Base-by-base conservation (phyloP, 2,113 vertebrate species). In the Chroicocephalus ridibundus region DNA sequence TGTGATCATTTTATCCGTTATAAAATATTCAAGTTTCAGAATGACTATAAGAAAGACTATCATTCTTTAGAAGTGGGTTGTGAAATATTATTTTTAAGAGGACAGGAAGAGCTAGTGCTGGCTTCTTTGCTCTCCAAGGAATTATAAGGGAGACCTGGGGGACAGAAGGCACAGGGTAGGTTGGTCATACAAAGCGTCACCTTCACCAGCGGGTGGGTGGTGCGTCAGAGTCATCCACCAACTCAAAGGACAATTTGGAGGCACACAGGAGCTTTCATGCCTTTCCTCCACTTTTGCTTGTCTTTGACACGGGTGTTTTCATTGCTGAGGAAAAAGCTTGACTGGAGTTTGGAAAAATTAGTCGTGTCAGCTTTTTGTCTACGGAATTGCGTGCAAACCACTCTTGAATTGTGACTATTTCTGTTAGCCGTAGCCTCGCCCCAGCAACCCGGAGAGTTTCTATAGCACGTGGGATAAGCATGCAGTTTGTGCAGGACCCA, bases 21-120 rank as follows among this genome's bases (percentile, higher is more conserved):
- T 93, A 92, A 97, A 96, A 92, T 89, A 90, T 76, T 88, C 80
- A 13, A 2, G 32, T 87, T 94, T 85, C 82, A 91, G 84, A 70
- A 61, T 68, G 81, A 5, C 80, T 80, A 4, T 36, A 46, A 80
- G 76, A 70, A 88, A 91, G 60, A 24, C 61, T 34, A 89, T 77
- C 34, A n/a, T 42, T 90, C 84, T 86, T 71, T 34, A 87, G 68
- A 69, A 91, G 89, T 46, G 78, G 69, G 58, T 86, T 82, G 82
- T 75, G 84, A 64, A 87, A 89, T 52, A 19, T 27, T 69, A 19
- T 36, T 94, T 78, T 82, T 70, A 77, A 90, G 86, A 91, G 51
- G 66, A 68, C 60, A 86, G 68, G 60, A 77, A 87, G 78, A 95
- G 70, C 27, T 19, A 38, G 21, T 22, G 78, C 65, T 70, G 69